Evolutionary conservation across 92 coral and sea anemone genomes (phyloP).

Genomic region (Epizoanthus stellaris): DNA sequence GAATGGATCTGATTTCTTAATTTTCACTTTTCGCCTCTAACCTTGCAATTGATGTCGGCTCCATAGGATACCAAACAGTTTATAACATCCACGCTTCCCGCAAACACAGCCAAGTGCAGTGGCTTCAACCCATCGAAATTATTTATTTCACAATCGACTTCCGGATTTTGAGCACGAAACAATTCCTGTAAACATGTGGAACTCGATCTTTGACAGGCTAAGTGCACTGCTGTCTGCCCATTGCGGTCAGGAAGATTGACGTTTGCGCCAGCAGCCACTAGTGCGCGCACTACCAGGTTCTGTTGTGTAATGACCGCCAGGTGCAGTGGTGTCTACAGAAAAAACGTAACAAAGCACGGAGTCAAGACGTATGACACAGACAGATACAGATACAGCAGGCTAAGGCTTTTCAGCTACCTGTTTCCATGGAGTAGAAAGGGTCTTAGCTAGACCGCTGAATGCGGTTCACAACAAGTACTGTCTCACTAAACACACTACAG

Average conservation of each 20-base stretch:
- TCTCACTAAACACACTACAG: too few species aligned
- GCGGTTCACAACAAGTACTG: too few species aligned
- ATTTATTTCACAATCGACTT: conserved; percentile 59
- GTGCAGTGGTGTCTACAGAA: conserved; percentile 85
- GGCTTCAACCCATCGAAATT: conserved; percentile 90
- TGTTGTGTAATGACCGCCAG: conserved; percentile 93
- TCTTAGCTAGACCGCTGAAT: too few species aligned
- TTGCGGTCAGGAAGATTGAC: conserved; percentile 90
- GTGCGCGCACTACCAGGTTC: conserved; percentile 65
- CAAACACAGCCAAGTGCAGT: conserved; percentile 85
- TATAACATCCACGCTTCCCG: conserved; percentile 63
- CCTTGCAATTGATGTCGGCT: conserved; percentile 90
- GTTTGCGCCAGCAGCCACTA: conserved; percentile 79
- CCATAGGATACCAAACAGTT: conserved; percentile 73
- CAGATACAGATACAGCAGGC: background rate
- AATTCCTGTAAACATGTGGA: conserved; percentile 76
- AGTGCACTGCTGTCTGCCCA: conserved; percentile 91
- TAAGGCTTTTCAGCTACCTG: background rate
- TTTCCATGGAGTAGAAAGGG: too few species aligned
- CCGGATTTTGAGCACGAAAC: conserved; percentile 16
- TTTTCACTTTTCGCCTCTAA: conserved; percentile 8
- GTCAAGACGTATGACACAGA: background rate
- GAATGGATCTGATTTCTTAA: too few species aligned
- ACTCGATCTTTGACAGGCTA: conserved; percentile 82
- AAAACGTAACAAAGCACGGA: background rate